Percentiles rank a stretch among this genome's conserved stretches.
These are phyloP conservation scores for Drosophila insularis DNA, from an alignment of 1,140 invertebrate species.

Conservation along the genomic window DNA sequence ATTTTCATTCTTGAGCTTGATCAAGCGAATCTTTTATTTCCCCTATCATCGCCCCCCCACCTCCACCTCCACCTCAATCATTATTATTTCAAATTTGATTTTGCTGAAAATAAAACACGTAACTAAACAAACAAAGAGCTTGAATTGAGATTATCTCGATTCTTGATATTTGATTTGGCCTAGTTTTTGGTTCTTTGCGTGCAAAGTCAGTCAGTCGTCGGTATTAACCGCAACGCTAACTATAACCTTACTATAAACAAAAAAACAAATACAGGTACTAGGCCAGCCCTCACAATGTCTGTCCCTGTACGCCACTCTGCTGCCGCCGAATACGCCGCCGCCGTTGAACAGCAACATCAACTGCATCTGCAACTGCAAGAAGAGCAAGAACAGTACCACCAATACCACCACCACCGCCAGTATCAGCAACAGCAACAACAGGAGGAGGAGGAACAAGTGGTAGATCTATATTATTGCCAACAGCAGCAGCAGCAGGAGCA, in stretches of 20 bases:
- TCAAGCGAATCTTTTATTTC: conserved; percentile 45
- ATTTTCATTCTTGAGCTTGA: conserved; percentile 54
- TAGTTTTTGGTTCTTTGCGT: conserved; percentile 14
- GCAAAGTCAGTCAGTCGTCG: neutral
- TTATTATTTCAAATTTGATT: neutral
- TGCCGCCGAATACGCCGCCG: conserved; percentile 82
- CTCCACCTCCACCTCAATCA: conserved; percentile 12
- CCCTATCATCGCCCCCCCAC: conserved; percentile 50
- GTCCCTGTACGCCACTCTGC: conserved; percentile 83
- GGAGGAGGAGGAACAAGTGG: neutral
- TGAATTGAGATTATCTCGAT: conserved; percentile 22
- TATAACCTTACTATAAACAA: conserved; percentile 1
- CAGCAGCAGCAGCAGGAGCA: conserved; percentile 34
- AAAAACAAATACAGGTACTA: conserved; percentile 73
- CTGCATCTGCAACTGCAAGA: conserved; percentile 61
- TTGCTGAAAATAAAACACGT: conserved; percentile 71
- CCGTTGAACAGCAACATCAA: conserved; percentile 76
- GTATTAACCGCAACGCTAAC: neutral
- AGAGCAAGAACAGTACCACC: conserved; percentile 30
- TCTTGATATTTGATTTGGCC: conserved; percentile 16
- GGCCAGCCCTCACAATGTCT: conserved; percentile 83
- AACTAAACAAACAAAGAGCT: conserved; percentile 31
- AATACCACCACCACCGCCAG: conserved; percentile 51
- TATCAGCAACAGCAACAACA: conserved; percentile 55
- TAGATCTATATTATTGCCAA: conserved; percentile 68